Evolutionary conservation across 2,888 invertebrate species (phyloP), one percentile per base, ranked within the genome.

Genomic region (Drosophila conformis): DNA sequence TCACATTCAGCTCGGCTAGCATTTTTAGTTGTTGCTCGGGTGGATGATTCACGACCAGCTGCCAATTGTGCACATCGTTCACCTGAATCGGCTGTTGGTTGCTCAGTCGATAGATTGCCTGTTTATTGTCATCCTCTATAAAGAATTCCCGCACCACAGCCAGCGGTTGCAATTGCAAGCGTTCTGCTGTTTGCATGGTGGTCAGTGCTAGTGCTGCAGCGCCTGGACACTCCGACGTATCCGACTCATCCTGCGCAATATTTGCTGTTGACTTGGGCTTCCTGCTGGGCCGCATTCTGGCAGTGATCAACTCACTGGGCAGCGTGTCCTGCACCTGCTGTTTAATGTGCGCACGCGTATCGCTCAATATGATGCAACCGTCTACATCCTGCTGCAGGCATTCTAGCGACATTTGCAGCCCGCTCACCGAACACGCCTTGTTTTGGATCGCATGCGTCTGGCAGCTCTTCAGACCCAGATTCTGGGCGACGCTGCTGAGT

Each of bases 321-420:
- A 93, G 98, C 98, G 31, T 96, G 94, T 36, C 99, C 98, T n/a
- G 98, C 97, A 98, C 99, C 98, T 67, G 98, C 97, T 94, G 99
- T 0, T 66, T 38, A 2, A 73, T 35, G n/a, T 72, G 67, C 7
- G 71, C 31, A 1, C 80, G 83, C 1, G 83, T 72, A n/a, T 86
- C 85, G 4, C 76, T 56, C n/a, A 88, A 56, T 35, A 86, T 85
- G 15, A 88, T 72, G 53, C 76, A 82, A 6, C 76, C 62, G 0
- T 71, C 49, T 2, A 42, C 38, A 7, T 60, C 59, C 15, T 56
- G 1, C 25, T 75, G 73, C 35, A 86, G 38, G 11, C 66, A 42
- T 27, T 85, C 71, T 33, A 89, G 42, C 3, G 80, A 65, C 77
- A 82, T 77, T 36, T 77, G 61, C 6, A 86, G 21, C 0, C 73